A percentile compares a stretch with the other conserved stretches of the same genome.
Conservation (phyloP, 1,140 invertebrate genomes). For the Lepidostoma basale region DNA sequence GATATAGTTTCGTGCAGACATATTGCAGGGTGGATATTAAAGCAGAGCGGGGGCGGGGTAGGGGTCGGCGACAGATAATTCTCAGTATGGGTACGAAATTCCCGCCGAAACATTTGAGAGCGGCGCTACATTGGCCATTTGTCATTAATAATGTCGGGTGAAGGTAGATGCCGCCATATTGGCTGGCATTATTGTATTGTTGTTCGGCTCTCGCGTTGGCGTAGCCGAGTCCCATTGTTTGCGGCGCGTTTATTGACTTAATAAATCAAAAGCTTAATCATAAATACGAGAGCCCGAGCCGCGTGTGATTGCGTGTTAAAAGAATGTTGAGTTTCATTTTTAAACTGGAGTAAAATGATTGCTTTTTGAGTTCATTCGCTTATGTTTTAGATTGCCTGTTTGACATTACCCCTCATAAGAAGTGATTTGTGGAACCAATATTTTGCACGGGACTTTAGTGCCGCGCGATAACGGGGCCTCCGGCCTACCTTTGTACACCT, state of each 20-base stretch:
- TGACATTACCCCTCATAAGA: background rate
- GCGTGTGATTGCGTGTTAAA: constrained; percentile 20
- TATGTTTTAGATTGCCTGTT: background rate
- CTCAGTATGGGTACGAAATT: constrained; percentile 14
- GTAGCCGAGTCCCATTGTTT: constrained; percentile 16
- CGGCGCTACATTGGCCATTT: constrained; percentile 26
- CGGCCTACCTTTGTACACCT: too few relatives aligned
- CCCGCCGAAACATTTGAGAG: constrained; percentile 19
- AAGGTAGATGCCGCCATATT: constrained; percentile 22
- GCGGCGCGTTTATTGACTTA: constrained; percentile 19
- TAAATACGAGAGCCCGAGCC: constrained; percentile 12
- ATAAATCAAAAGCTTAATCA: constrained; percentile 29
- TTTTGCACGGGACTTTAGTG: too few relatives aligned
- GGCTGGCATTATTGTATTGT: constrained; percentile 25
- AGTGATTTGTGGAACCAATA: too few relatives aligned
- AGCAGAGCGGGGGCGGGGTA: background rate
- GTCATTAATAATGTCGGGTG: constrained; percentile 31
- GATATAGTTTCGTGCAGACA: constrained; percentile 3
- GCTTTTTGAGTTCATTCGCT: background rate
- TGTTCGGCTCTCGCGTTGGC: background rate
- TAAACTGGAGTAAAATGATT: constrained; percentile 8
- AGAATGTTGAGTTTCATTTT: constrained; percentile 1
- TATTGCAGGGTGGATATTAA: background rate
- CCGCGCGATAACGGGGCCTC: too few relatives aligned
- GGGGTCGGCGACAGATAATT: constrained; percentile 12